phyloP scores from a whole-genome alignment of 2,888 invertebrate genomes.

The Psylliodes chrysocephalus region DNA sequence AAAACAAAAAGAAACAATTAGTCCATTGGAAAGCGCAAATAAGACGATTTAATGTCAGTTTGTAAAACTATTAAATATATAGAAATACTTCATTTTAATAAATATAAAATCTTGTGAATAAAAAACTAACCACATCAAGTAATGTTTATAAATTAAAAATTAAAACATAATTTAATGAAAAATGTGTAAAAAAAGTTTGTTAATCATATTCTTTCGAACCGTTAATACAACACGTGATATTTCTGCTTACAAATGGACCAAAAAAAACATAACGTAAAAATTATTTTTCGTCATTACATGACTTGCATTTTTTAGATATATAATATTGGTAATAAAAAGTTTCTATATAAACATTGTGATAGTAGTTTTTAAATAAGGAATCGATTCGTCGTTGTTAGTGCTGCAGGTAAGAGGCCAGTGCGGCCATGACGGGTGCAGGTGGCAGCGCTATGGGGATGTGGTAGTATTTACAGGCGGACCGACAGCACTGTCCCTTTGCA shows the following conservation, averaged over 20 bases:
- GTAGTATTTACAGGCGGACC: constrained; percentile 96
- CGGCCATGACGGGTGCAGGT: constrained; percentile 81
- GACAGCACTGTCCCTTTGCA: constrained; percentile 91
- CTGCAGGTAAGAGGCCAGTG: constrained; percentile 66
- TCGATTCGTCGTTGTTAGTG: constrained; percentile 59
- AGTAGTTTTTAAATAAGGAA: constrained; percentile 54
- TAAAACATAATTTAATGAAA: too few species aligned
- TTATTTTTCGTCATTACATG: constrained; percentile 64
- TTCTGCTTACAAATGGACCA: constrained; percentile 3
- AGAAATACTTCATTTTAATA: too few species aligned
- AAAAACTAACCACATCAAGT: too few species aligned
- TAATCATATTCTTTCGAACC: too few species aligned
- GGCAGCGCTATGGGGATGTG: constrained; percentile 93
- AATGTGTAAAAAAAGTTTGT: too few species aligned
- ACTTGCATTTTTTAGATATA: constrained; percentile 58
- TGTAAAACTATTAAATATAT: too few species aligned
- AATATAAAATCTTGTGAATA: too few species aligned
- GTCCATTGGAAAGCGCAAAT: not conserved
- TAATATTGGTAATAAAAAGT: constrained; percentile 61
- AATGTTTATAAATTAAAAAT: constrained; percentile 11
- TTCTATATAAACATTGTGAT: constrained; percentile 62
- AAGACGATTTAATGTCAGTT: too few species aligned
- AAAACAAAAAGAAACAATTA: constrained; percentile 34
- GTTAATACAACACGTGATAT: too few species aligned
- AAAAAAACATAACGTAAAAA: constrained; percentile 54